Conservation (phyloP, 2,113 vertebrate genomes). For the Camelus dromedarius region DNA sequence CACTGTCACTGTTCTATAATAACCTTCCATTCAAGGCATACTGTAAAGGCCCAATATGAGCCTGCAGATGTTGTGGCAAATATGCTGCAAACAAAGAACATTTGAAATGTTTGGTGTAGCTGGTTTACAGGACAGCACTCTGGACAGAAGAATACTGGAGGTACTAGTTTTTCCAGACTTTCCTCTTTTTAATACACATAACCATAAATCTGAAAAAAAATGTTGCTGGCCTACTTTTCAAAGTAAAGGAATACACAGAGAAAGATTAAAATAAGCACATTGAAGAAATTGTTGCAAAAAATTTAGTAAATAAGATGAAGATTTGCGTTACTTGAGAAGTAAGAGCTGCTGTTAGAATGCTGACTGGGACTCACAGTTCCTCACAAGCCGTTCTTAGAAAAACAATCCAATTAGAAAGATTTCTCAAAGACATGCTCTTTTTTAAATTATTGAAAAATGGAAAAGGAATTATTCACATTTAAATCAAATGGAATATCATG, state of each 20-base stretch:
- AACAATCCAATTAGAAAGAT: not conserved
- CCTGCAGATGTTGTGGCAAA: not conserved
- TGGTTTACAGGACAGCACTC: not conserved
- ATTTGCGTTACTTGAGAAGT: not conserved
- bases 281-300: not conserved
- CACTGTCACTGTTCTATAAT: not conserved
- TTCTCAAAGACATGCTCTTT: not conserved
- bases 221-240: not conserved
- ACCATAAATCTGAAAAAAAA: not conserved
- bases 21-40: not conserved
- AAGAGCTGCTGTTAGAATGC: not conserved
- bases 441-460: not conserved
- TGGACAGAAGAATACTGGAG: not conserved
- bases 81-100: not conserved
- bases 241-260: not conserved
- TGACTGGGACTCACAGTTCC: not conserved
- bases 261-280: not conserved
- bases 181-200: not conserved
- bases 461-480: not conserved
- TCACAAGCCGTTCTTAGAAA: not conserved
- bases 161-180: not conserved
- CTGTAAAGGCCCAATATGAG: not conserved
- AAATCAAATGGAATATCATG: not conserved
- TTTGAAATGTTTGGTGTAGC: rapidly evolving
- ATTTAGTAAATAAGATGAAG: not conserved